Evolutionary conservation across 2,113 vertebrate species (phyloP).

Genomic region (Phainopepla nitens): DNA sequence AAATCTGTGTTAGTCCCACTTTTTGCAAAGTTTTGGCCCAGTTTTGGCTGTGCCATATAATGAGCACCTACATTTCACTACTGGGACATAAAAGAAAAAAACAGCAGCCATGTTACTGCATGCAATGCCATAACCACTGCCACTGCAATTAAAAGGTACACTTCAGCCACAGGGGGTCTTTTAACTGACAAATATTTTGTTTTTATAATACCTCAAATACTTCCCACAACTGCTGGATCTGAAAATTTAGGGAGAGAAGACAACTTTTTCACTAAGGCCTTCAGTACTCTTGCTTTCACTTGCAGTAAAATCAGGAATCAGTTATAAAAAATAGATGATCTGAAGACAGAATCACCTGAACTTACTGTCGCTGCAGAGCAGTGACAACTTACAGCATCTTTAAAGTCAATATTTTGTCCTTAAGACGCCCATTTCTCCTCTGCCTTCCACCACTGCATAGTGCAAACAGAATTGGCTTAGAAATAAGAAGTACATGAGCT

Average conservation of each 20-base stretch:
- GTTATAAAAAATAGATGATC: background rate
- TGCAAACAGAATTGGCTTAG: background rate
- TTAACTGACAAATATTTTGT: background rate
- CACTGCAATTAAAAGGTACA: background rate
- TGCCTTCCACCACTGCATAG: background rate
- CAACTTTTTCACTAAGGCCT: background rate
- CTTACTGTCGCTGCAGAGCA: too few species aligned
- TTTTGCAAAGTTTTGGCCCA: background rate
- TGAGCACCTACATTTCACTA: background rate
- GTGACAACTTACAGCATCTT: background rate
- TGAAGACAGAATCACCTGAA: background rate
- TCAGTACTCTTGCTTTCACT: background rate
- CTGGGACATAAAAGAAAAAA: background rate
- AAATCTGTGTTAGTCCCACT: background rate
- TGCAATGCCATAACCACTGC: background rate
- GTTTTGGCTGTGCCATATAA: background rate
- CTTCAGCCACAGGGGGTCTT: background rate
- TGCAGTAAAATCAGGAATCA: background rate
- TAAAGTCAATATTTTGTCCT: background rate
- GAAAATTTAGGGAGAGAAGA: background rate
- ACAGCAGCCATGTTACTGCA: fast-evolving
- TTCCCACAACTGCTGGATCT: background rate
- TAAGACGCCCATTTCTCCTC: background rate
- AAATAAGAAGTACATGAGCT: background rate
- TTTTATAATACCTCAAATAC: background rate